Percentiles rank a stretch among this genome's conserved stretches.
These are phyloP conservation scores for Trichosurus vulpecula DNA, from an alignment of 2,797 vertebrate genomes.

Conservation along the genomic window DNA sequence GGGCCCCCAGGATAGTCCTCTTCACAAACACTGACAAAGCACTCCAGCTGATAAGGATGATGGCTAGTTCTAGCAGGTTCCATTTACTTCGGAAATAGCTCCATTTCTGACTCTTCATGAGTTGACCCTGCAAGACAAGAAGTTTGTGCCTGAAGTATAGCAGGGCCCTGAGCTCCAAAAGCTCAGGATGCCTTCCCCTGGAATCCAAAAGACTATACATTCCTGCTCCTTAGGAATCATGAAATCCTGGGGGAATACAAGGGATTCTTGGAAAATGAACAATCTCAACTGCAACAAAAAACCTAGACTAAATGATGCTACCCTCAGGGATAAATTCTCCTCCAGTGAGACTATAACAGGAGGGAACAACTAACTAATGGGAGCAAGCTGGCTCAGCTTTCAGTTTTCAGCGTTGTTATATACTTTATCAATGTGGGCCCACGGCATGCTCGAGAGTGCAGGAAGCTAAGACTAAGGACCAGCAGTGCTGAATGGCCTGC, in stretches of 20 bases:
- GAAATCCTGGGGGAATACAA: background rate
- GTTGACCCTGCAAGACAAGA: conserved; percentile 87
- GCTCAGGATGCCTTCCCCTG: background rate
- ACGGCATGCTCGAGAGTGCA: background rate
- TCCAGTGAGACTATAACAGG: background rate
- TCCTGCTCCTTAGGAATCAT: background rate
- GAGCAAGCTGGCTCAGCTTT: background rate
- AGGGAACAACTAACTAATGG: background rate
- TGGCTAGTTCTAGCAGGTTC: conserved; percentile 93
- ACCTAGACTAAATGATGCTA: background rate
- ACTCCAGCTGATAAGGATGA: conserved; percentile 95
- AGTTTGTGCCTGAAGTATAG: conserved; percentile 29
- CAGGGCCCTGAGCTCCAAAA: background rate
- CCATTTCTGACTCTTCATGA: conserved; percentile 90
- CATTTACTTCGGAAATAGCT: conserved; percentile 93
- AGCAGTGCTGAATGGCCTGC: background rate
- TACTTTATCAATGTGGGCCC: too few species aligned
- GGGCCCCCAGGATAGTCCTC: conserved; percentile 89
- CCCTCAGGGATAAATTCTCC: background rate
- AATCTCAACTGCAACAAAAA: background rate
- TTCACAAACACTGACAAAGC: conserved; percentile 93
- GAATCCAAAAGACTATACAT: background rate
- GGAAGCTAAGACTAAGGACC: background rate
- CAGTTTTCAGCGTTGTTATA: background rate
- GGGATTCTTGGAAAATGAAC: background rate